phyloP scores from a whole-genome alignment of 2,797 vertebrate genomes.

The Clarias platycephalus region DNA sequence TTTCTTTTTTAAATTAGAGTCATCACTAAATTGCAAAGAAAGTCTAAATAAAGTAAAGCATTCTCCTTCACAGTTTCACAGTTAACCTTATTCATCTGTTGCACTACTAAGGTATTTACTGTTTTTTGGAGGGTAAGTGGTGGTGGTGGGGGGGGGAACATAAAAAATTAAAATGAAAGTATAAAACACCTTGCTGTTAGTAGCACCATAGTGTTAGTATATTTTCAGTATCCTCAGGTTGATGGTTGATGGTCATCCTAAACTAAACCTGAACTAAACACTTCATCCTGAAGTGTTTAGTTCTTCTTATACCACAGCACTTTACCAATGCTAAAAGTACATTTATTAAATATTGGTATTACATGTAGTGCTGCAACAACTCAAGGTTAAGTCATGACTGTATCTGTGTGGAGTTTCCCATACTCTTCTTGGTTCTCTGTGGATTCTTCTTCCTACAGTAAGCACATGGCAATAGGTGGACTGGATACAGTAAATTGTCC shows the following conservation, averaged over 20 bases:
- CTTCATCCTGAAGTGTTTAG: neutral
- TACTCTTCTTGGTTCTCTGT: neutral
- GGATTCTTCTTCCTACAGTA: neutral
- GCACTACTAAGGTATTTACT: neutral
- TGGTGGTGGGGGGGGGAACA: too few species aligned
- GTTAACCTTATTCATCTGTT: neutral
- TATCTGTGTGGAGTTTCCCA: neutral
- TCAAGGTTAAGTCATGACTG: neutral
- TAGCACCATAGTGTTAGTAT: too few species aligned
- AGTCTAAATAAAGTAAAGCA: neutral
- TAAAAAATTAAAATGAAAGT: too few species aligned
- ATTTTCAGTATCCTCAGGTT: neutral
- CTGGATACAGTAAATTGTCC: neutral
- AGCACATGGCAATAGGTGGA: neutral
- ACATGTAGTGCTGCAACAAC: neutral
- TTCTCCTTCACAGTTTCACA: neutral
- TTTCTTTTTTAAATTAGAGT: neutral
- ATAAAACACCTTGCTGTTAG: too few species aligned
- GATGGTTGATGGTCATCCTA: neutral
- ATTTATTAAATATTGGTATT: neutral
- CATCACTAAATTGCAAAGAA: neutral
- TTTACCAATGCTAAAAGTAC: neutral
- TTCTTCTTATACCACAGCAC: neutral
- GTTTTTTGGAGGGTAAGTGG: neutral
- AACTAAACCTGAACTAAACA: too few species aligned